Conservation (phyloP, 2,797 vertebrate species). For the Acridotheres tristis region DNA sequence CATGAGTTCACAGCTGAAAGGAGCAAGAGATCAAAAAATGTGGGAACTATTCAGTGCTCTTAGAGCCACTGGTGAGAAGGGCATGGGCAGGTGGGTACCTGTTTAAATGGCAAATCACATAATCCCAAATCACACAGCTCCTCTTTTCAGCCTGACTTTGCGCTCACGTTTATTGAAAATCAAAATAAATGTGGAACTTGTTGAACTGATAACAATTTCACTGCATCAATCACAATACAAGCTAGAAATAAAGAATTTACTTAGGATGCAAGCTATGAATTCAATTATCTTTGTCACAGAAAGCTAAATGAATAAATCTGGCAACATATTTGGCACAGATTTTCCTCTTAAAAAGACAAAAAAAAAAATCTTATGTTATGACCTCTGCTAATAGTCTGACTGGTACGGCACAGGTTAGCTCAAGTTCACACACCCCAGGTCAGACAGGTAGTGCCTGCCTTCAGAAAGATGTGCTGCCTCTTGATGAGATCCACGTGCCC, state of each 20-base stretch:
- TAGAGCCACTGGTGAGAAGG: background rate
- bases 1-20: background rate
- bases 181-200: background rate
- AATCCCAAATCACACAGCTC: background rate
- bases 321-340: background rate
- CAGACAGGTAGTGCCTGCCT: fast-evolving
- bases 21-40: background rate
- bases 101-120: background rate
- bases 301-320: background rate
- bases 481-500: background rate
- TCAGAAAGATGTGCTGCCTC: background rate
- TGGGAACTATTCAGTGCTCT: background rate
- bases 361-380: background rate
- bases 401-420: background rate
- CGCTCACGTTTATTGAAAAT: background rate
- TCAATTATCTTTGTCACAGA: background rate
- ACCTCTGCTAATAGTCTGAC: background rate
- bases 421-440: background rate
- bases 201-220: background rate
- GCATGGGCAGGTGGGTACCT: background rate
- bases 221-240: background rate
- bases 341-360: background rate
- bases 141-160: background rate
- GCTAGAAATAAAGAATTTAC: background rate
- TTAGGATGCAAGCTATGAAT: background rate